Evolutionary conservation across 1,140 invertebrate species (phyloP), one percentile per base, ranked within the genome.

Genomic region (Papilio polyxenes): DNA sequence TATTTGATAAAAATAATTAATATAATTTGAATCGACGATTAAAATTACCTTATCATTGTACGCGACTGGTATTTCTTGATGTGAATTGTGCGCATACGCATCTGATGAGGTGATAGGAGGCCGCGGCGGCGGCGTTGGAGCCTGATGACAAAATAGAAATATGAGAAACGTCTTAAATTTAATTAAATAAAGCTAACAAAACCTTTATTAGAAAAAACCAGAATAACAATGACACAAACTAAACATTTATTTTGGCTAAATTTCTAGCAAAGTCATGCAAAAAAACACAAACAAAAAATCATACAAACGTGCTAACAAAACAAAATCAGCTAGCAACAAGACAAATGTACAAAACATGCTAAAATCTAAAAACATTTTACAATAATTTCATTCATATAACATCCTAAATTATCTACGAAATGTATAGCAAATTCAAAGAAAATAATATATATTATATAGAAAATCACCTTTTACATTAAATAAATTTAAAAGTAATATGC

Each of bases 11-110:
- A 53, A 53, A 53, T 17, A 7, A 0, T 17, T 17, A n/a, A n/a
- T n/a, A n/a, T 53, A 53, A 15, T 53, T 53, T n/a, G n/a, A n/a
- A n/a, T n/a, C n/a, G n/a, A 77, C n/a, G 2, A 77, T 51, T 83
- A 82, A 11, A 65, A 37, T 88, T 84, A 96, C 96, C 95, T 98
- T 98, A 88, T 98, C 97, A 87, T 98, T 98, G 87, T 98, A 98
- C 2, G 97, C 97, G 20, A 97, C 96, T 1, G 97, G 98, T 88
- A 98, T 97, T 83, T 98, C 97, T 20, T 96, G 96, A 49, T 96
- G 85, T 93, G 95, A 85, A 75, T 85, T 86, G 20, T 87, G 92
- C 83, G 85, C 88, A 80, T 86, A 91, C 88, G 87, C 85, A 76
- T 93, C 93, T 0, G 87, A 83, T 8, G 93, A 85, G 0, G 91